Base-by-base conservation (phyloP, 2,888 invertebrate species). In the Drosophila maculinotata region DNA sequence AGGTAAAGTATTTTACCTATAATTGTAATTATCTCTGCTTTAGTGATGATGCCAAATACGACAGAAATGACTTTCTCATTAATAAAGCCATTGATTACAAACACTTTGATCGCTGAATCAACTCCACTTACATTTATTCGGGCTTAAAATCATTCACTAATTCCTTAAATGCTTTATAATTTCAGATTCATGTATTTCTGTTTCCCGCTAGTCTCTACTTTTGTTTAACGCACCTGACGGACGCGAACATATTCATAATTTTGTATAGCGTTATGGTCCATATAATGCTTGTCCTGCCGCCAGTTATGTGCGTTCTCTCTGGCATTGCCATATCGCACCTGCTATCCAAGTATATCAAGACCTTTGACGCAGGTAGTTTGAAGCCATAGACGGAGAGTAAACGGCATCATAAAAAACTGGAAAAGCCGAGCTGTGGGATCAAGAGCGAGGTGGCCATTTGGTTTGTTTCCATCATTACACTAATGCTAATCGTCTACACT, bases 201-300 rank as follows among this genome's bases (percentile, higher is more conserved):
- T 99, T 99, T 92, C 99, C 97, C 30, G 98, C 97, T 38, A 99
- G 99, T 2, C 93, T 99, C 53, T 99, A 99, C 92, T 98, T 98
- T 92, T 99, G 99, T 92, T 99, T 99, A 92, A 95, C 95, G 54
- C 95, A 97, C 82, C 93, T 99, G 69, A 97, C 97, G 0, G 99
- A 99, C 90, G 96, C 97, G 30, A 99, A 99, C 91, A 98, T 99
- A 79, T 99, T 99, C 91, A 96, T 99, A 79, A 97, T 99, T 80
- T 93, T 99, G 58, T 99, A 99, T 64, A 98, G 99, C 71, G 99
- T 99, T 39, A 99, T 99, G 99, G 99, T 99, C 20, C 98, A 99
- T 92, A 93, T 99, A 45, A 99, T 99, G 98, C 92, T 99, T 89
- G 99, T 99, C 0, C 93, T 99, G 69, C 98, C 99, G 0, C 99